Conservation (phyloP, 2,113 vertebrate genomes). For the Eulacestoma nigropectus region DNA sequence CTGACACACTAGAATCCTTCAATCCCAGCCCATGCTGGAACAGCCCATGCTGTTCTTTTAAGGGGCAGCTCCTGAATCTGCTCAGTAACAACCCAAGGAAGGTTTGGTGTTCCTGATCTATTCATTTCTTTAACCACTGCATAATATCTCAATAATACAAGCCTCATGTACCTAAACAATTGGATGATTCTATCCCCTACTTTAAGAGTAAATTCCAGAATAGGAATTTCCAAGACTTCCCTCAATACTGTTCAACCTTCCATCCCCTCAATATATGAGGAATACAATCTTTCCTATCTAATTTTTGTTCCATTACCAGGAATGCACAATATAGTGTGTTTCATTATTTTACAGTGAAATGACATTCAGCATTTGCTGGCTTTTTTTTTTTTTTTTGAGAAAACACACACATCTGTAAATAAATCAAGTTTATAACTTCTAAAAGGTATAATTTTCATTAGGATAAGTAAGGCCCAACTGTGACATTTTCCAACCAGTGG, state of each 20-base stretch:
- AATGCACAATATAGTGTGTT: fast-evolving
- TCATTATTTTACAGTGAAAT: not conserved
- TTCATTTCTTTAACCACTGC: not conserved
- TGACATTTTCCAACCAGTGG: not conserved
- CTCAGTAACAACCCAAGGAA: not conserved
- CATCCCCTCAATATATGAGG: fast-evolving
- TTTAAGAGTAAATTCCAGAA: not conserved
- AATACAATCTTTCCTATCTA: not conserved
- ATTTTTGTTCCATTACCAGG: not conserved
- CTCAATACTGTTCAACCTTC: not conserved
- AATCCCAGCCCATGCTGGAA: not conserved
- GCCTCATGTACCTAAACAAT: not conserved
- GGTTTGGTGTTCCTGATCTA: not conserved
- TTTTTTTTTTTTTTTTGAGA: not conserved
- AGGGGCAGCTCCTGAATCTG: not conserved
- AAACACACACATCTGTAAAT: not conserved
- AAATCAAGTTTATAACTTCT: not conserved
- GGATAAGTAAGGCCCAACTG: not conserved
- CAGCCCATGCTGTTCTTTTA: not conserved
- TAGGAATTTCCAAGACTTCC: fast-evolving
- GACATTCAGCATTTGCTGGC: not conserved
- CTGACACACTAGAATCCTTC: not conserved
- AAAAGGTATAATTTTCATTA: not conserved
- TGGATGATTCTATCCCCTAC: too few relatives aligned
- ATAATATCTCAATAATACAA: not conserved